Conservation (phyloP, 2,113 vertebrate species). For the Petrocephalus zakoni region DNA sequence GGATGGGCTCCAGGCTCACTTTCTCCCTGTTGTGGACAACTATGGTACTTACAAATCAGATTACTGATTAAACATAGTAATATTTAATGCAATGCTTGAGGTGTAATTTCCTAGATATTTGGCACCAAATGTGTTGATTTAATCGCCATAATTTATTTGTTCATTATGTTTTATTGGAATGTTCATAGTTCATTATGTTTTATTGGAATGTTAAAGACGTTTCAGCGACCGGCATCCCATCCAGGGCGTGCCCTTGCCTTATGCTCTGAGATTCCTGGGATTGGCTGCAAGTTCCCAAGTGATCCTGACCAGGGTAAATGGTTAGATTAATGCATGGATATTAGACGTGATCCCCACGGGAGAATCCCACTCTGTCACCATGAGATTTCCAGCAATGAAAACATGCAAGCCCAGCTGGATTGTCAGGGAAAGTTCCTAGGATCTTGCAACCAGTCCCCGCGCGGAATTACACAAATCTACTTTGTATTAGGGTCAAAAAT, state of each 20-base stretch:
- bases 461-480: slow-evolving; percentile 53
- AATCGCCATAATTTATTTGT: neutral
- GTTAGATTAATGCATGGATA: neutral
- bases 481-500: slow-evolving; percentile 67
- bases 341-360: neutral
- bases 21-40: no score
- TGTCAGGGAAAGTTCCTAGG: neutral
- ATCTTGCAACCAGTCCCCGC: slow-evolving; percentile 25
- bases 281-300: neutral
- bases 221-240: neutral
- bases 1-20: neutral
- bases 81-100: neutral
- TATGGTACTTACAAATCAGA: neutral
- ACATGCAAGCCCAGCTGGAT: neutral
- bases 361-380: neutral
- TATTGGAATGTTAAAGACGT: neutral
- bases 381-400: neutral
- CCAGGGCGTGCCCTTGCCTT: neutral
- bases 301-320: neutral
- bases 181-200: neutral
- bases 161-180: neutral
- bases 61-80: no score
- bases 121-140: neutral
- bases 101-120: neutral
- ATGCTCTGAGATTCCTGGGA: neutral